Percentiles rank a stretch among this genome's conserved stretches.
Evolutionary conservation across 2,888 invertebrate species (phyloP).

Genomic region (Diachrysia chrysitis): DNA sequence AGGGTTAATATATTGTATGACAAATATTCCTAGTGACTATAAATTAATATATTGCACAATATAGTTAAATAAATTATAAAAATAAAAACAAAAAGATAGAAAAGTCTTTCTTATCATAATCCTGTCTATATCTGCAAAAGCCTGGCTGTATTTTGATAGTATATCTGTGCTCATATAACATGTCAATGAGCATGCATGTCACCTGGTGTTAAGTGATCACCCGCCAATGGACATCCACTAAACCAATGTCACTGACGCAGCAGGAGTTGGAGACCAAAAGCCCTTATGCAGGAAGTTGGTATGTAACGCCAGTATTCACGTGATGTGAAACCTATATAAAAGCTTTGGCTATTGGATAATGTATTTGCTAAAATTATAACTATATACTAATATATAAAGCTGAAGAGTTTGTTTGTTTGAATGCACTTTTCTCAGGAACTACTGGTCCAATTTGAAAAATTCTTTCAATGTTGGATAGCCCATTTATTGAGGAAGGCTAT

Average conservation of each 20-base stretch:
- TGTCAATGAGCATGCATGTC: not conserved
- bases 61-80: no score
- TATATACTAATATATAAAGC: no score
- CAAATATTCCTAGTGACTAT: no score
- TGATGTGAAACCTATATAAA: not conserved
- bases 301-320: not conserved
- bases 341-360: constrained; percentile 4
- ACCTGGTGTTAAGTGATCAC: constrained; percentile 1
- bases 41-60: no score
- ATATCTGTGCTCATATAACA: not conserved
- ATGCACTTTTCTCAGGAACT: no score
- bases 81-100: no score
- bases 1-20: no score
- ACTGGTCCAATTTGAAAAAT: no score
- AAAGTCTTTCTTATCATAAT: not conserved
- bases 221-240: not conserved
- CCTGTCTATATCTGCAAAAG: not conserved
- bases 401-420: no score
- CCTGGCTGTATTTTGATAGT: not conserved
- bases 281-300: constrained; percentile 1
- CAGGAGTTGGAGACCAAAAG: not conserved
- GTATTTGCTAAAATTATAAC: not conserved
- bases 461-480: no score
- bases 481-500: no score
- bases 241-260: not conserved